Percentiles rank a stretch among this genome's conserved stretches.
phyloP scores from a whole-genome alignment of 2,113 vertebrate genomes.

The Colossoma macropomum region DNA sequence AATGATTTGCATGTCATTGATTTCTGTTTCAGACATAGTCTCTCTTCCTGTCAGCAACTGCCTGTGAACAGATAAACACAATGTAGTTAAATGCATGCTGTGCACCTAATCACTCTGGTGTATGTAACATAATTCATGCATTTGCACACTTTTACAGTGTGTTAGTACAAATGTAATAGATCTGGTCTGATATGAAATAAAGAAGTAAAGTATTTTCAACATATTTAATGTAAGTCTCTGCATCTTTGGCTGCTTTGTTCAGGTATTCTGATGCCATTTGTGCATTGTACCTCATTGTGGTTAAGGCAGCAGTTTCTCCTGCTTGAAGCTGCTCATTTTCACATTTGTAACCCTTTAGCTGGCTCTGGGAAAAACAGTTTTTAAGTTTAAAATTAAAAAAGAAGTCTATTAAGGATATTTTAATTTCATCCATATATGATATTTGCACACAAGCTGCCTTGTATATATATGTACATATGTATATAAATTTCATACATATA shows the following conservation, averaged over 20 bases:
- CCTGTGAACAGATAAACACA: conserved; percentile 58
- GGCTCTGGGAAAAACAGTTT: conserved; percentile 68
- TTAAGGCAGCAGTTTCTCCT: conserved; percentile 76
- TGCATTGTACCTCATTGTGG: conserved; percentile 80
- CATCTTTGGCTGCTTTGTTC: conserved; percentile 67
- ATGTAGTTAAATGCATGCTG: not conserved
- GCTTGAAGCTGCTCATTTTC: conserved; percentile 79
- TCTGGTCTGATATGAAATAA: too few relatives aligned
- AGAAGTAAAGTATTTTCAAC: not conserved
- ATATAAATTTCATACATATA: too few relatives aligned
- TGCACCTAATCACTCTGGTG: not conserved
- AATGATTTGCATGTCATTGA: too few relatives aligned
- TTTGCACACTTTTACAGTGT: not conserved
- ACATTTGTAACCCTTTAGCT: conserved; percentile 69
- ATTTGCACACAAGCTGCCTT: too few relatives aligned
- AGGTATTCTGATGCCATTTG: conserved; percentile 85
- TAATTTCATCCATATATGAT: too few relatives aligned
- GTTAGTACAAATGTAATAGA: not conserved
- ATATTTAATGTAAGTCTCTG: conserved; percentile 46
- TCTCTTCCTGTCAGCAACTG: conserved; percentile 72
- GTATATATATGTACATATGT: too few relatives aligned
- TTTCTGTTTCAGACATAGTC: conserved; percentile 68
- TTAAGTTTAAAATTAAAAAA: not conserved
- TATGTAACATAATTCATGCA: not conserved
- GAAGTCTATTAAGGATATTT: too few relatives aligned